A percentile compares a stretch with the other conserved stretches of the same genome.
These are phyloP conservation scores for Gymnogyps californianus DNA, from an alignment of 2,113 vertebrate genomes.

Conservation along the genomic window DNA sequence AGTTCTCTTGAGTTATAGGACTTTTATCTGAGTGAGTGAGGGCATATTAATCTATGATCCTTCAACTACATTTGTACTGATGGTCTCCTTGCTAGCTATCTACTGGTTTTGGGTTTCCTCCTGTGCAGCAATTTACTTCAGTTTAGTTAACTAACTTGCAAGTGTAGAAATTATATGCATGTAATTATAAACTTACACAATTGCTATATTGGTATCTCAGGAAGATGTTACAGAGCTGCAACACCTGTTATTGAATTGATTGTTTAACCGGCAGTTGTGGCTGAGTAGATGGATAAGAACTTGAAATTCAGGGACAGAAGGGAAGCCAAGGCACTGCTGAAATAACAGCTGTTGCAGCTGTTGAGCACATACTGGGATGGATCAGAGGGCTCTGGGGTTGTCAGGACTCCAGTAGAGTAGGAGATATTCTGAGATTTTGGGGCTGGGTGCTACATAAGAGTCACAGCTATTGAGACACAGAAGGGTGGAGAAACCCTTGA, in stretches of 20 bases:
- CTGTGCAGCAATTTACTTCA: background rate
- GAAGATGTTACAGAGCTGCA: background rate
- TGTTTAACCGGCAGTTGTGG: background rate
- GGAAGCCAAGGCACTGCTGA: background rate
- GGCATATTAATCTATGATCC: background rate
- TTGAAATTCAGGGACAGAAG: background rate
- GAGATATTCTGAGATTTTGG: background rate
- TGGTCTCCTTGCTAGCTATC: background rate
- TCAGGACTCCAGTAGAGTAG: background rate
- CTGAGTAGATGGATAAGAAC: background rate
- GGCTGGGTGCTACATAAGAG: background rate
- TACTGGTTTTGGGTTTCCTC: background rate
- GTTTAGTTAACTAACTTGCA: background rate
- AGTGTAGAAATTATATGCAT: background rate
- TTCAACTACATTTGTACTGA: background rate
- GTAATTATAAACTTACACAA: background rate
- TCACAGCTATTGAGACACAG: background rate
- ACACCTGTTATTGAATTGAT: background rate
- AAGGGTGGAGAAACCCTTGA: background rate
- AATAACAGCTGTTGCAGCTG: background rate
- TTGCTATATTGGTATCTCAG: background rate
- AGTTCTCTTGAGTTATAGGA: background rate
- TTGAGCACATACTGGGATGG: rapidly evolving
- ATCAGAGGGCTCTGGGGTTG: background rate
- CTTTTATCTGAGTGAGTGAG: background rate